Percentiles rank a stretch among this genome's conserved stretches.
Evolutionary conservation across 2,888 invertebrate species (phyloP).

Genomic region (Brachypterus glaber): DNA sequence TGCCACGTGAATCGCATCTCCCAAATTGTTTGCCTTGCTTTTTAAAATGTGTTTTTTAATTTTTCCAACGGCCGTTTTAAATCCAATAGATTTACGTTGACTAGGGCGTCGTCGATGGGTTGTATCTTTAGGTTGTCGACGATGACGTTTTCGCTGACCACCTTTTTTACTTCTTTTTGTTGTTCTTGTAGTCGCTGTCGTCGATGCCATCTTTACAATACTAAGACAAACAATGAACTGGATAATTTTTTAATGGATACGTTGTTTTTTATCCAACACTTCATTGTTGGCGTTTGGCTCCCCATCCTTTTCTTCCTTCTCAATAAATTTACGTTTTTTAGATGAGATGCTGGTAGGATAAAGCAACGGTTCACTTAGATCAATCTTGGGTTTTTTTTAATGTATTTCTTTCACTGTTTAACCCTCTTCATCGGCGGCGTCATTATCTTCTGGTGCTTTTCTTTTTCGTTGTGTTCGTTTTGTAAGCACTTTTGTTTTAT

Average conservation of each 20-base stretch:
- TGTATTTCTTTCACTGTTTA: too few species aligned
- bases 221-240: background rate
- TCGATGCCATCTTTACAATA: background rate
- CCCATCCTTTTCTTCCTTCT: background rate
- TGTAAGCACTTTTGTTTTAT: too few species aligned
- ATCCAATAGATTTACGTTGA: background rate
- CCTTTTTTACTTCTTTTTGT: background rate
- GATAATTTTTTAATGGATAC: background rate
- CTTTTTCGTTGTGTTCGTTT: background rate
- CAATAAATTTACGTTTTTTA: background rate
- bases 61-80: background rate
- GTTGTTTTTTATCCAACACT: background rate
- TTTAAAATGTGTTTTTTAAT: conserved; percentile 1
- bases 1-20: too few species aligned
- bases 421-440: background rate
- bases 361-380: background rate
- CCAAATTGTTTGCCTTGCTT: background rate
- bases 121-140: background rate
- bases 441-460: background rate
- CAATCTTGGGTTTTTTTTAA: too few species aligned
- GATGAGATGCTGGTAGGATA: background rate
- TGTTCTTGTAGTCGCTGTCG: background rate
- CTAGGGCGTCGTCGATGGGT: too few species aligned
- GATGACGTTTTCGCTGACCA: background rate
- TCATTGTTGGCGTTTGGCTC: too few species aligned